Conservation (phyloP, 2,888 invertebrate species). For the Hylaea fasciaria region DNA sequence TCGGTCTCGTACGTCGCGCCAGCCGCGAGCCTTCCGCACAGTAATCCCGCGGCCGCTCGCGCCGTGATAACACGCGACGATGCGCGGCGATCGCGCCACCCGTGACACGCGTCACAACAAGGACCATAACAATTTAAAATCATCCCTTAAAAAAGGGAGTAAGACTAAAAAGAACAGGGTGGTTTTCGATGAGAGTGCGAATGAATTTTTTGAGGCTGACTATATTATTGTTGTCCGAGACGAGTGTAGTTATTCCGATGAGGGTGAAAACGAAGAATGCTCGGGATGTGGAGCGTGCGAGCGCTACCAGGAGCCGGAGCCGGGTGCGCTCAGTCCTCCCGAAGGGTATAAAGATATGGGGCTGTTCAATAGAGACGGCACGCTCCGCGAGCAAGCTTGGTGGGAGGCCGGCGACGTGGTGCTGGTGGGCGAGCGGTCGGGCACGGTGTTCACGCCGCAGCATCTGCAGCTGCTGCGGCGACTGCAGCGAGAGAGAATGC, state of each 20-base stretch:
- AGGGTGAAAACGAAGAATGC: constrained; percentile 91
- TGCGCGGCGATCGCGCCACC: constrained; percentile 80
- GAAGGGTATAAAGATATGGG: constrained; percentile 96
- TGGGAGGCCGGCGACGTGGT: constrained; percentile 85
- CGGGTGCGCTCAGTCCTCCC: constrained; percentile 94
- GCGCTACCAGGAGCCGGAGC: constrained; percentile 89
- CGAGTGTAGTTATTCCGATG: constrained; percentile 92
- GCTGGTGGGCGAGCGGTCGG: constrained; percentile 82
- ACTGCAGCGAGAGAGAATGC: constrained; percentile 86
- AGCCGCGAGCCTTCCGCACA: constrained; percentile 39
- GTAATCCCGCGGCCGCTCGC: constrained; percentile 67
- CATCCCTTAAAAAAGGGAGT: constrained; percentile 90
- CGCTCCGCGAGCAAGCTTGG: constrained; percentile 84
- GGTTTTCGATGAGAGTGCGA: constrained; percentile 94
- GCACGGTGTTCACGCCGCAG: constrained; percentile 87
- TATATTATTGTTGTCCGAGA: constrained; percentile 96
- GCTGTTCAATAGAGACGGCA: constrained; percentile 83
- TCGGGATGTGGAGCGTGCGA: constrained; percentile 83
- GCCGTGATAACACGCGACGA: constrained; percentile 73
- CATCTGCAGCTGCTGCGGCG: constrained; percentile 87
- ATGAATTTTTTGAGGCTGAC: constrained; percentile 96
- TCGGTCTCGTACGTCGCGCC: constrained; percentile 31
- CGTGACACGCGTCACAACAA: constrained; percentile 86
- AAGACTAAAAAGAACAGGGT: constrained; percentile 91
- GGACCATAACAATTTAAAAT: constrained; percentile 87